Evolutionary conservation across 2,888 invertebrate genomes (phyloP).

Genomic region (Dorcus hopei): DNA sequence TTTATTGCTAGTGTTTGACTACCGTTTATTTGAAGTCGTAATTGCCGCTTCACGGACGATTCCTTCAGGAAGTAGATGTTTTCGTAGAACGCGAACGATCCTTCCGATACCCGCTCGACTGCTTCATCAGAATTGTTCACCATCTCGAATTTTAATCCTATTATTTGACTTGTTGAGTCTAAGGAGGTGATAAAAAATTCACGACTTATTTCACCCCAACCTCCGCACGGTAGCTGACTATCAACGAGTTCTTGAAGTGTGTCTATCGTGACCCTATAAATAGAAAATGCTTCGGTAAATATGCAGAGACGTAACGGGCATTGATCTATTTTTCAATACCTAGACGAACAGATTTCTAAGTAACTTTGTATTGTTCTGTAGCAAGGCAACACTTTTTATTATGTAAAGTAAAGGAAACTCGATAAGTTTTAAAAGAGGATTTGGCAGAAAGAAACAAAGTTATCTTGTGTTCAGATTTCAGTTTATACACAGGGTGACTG

Average conservation of each 20-base stretch:
- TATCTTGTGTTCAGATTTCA: no score
- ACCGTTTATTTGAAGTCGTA: slow-evolving; percentile 37
- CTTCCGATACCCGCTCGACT: slow-evolving; percentile 65
- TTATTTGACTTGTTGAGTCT: slow-evolving; percentile 64
- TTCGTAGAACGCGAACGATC: slow-evolving; percentile 76
- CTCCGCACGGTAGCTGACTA: slow-evolving; percentile 65
- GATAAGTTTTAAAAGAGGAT: no score
- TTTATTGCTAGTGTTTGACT: slow-evolving; percentile 12
- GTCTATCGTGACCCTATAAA: slow-evolving; percentile 71
- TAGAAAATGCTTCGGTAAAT: no score
- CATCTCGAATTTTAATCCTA: slow-evolving; percentile 65
- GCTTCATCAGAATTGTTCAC: slow-evolving; percentile 61
- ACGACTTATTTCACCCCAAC: slow-evolving; percentile 70
- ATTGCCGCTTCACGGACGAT: slow-evolving; percentile 59
- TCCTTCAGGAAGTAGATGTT: slow-evolving; percentile 69
- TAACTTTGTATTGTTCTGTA: no score
- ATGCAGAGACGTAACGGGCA: no score
- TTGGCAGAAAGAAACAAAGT: no score
- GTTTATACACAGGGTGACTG: no score
- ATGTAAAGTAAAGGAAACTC: no score
- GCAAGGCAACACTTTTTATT: no score
- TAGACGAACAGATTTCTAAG: no score
- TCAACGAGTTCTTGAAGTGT: slow-evolving; percentile 66
- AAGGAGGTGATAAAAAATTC: slow-evolving; percentile 67
- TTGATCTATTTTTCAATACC: no score